phyloP scores from a whole-genome alignment of 2,888 invertebrate genomes.

The Ennomos erosarius region DNA sequence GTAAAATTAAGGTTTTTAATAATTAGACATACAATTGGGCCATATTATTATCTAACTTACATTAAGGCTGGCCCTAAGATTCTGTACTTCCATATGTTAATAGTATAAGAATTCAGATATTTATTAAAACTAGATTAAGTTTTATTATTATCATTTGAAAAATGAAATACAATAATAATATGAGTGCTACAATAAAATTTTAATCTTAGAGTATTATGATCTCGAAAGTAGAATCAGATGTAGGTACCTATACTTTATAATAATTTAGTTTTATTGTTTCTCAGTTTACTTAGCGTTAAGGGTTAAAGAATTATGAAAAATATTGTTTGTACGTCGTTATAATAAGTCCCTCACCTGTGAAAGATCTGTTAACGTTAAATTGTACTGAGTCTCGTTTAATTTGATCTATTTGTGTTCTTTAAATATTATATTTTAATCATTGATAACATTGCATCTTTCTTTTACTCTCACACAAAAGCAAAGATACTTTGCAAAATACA shows the following conservation, averaged over 20 bases:
- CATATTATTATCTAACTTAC: slow-evolving; percentile 10
- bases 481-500: too few relatives aligned
- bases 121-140: slow-evolving; percentile 39
- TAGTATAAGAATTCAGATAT: slow-evolving; percentile 28
- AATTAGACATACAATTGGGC: slow-evolving; percentile 19
- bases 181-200: too few relatives aligned
- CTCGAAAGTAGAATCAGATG: slow-evolving; percentile 45
- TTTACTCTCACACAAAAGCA: too few relatives aligned
- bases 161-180: slow-evolving; percentile 37
- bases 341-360: slow-evolving; percentile 31
- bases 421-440: slow-evolving; percentile 35
- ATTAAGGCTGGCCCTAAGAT: slow-evolving; percentile 31
- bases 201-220: slow-evolving; percentile 45
- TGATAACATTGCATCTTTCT: slow-evolving; percentile 11
- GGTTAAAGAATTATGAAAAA: slow-evolving; percentile 16
- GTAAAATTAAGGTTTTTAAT: slow-evolving; percentile 48
- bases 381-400: slow-evolving; percentile 29
- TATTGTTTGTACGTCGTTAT: slow-evolving; percentile 32
- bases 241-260: slow-evolving; percentile 41
- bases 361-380: slow-evolving; percentile 25
- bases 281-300: slow-evolving; percentile 21
- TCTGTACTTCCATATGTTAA: slow-evolving; percentile 30
- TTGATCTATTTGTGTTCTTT: slow-evolving; percentile 21
- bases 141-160: slow-evolving; percentile 46
- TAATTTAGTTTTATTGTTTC: slow-evolving; percentile 33